Conservation (phyloP, 1,140 invertebrate species). For the Drosophila navojoa region DNA sequence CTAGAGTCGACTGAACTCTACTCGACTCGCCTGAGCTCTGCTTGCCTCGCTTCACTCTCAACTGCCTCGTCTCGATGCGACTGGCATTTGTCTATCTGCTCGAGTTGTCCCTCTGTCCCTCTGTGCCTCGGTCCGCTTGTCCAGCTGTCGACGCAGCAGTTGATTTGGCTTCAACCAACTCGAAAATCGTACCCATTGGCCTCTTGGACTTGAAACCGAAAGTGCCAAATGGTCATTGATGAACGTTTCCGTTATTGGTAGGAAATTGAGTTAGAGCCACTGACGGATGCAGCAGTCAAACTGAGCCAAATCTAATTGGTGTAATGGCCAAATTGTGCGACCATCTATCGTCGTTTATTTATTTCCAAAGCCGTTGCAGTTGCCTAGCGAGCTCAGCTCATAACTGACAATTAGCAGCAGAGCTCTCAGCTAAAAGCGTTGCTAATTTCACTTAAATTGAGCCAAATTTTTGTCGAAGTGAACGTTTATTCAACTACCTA, state of each 20-base stretch:
- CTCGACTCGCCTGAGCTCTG: neutral
- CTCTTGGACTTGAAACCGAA: constrained; percentile 61
- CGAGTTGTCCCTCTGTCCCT: neutral
- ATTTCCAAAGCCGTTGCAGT: no score
- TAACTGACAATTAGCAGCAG: constrained; percentile 1
- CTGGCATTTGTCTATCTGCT: constrained; percentile 20
- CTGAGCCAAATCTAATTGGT: constrained; percentile 27
- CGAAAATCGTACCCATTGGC: constrained; percentile 32
- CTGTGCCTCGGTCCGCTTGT: constrained; percentile 6
- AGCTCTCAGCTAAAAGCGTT: neutral
- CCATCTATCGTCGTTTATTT: neutral
- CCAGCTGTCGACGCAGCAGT: constrained; percentile 32
- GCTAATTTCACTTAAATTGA: no score
- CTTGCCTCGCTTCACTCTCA: neutral
- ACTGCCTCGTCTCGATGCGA: neutral
- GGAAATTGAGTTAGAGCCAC: constrained; percentile 61
- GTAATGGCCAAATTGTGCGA: constrained; percentile 24
- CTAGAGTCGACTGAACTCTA: neutral
- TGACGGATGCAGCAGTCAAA: constrained; percentile 21
- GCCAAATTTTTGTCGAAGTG: no score
- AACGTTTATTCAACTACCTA: no score
- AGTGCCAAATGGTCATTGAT: constrained; percentile 73
- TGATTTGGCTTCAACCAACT: constrained; percentile 60
- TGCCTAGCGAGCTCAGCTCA: neutral
- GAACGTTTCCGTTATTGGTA: constrained; percentile 67